These are phyloP conservation scores for Drosophila sordidula DNA, from an alignment of 2,888 invertebrate genomes.

Conservation along the genomic window DNA sequence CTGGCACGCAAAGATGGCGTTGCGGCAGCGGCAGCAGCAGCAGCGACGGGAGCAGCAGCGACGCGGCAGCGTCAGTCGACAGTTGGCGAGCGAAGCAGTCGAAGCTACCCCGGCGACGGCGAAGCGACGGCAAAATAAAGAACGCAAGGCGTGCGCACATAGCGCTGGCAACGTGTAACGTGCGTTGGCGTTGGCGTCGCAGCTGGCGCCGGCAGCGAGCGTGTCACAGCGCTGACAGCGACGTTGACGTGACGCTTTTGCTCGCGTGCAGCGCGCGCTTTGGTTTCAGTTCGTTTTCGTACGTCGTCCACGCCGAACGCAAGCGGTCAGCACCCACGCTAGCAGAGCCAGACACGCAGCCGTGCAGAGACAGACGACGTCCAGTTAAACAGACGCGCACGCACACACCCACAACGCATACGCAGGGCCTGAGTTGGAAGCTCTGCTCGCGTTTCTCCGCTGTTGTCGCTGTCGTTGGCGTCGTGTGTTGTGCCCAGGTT, in stretches of 20 bases:
- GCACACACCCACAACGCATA: constrained; percentile 17
- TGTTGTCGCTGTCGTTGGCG: constrained; percentile 21
- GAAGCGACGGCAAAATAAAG: constrained; percentile 17
- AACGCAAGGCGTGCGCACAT: constrained; percentile 25
- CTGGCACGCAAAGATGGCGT: constrained; percentile 71
- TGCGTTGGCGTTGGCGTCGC: constrained; percentile 47
- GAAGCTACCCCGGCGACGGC: constrained; percentile 41
- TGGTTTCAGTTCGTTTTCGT: constrained; percentile 82
- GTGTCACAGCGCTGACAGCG: constrained; percentile 27
- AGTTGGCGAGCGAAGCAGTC: constrained; percentile 48
- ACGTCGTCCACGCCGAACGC: constrained; percentile 78
- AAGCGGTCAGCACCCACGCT: constrained; percentile 61
- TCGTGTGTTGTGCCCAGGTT: constrained; percentile 43
- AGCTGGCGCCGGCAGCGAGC: constrained; percentile 46
- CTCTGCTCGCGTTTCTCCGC: constrained; percentile 11
- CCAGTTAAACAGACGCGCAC: constrained; percentile 7
- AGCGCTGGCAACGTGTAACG: constrained; percentile 10
- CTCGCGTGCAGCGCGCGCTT: constrained; percentile 72
- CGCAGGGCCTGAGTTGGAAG: constrained; percentile 14
- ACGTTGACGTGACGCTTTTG: constrained; percentile 67
- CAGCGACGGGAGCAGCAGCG: constrained; percentile 24
- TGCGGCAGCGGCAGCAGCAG: constrained; percentile 29
- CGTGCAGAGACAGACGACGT: constrained; percentile 23
- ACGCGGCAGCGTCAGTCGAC: constrained; percentile 46
- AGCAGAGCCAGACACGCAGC: constrained; percentile 19